Percentiles rank a stretch among this genome's conserved stretches.
phyloP scores from a whole-genome alignment of 2,888 invertebrate genomes.

The Mythimna albipuncta region DNA sequence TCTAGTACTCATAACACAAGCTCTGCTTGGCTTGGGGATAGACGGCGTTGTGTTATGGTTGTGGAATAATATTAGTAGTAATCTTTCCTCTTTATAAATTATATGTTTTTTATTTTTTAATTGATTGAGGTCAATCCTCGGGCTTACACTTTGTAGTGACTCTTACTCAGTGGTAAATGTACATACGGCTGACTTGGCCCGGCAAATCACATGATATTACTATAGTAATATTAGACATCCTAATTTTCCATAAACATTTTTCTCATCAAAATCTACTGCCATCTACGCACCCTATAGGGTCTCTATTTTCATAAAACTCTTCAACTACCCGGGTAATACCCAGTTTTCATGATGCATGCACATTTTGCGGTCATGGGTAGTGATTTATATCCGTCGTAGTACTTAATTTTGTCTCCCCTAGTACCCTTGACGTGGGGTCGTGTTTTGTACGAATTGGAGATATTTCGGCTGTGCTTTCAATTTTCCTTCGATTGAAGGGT shows the following conservation, averaged over 20 bases:
- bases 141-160: too few species aligned
- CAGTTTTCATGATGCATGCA: slow-evolving; percentile 58
- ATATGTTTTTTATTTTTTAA: too few species aligned
- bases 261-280: slow-evolving; percentile 9
- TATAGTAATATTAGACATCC: background rate
- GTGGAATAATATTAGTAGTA: too few species aligned
- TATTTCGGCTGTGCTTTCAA: slow-evolving; percentile 49
- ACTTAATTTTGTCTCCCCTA: slow-evolving; percentile 54
- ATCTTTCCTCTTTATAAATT: too few species aligned
- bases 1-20: too few species aligned
- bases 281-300: slow-evolving; percentile 2
- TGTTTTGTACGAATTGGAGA: slow-evolving; percentile 40
- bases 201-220: too few species aligned
- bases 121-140: too few species aligned
- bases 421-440: slow-evolving; percentile 41
- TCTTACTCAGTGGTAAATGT: too few species aligned
- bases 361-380: slow-evolving; percentile 55
- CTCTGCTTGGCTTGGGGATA: too few species aligned
- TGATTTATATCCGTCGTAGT: slow-evolving; percentile 55
- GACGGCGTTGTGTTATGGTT: too few species aligned
- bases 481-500: slow-evolving; percentile 55
- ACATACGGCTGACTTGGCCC: too few species aligned
- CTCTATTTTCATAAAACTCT: slow-evolving; percentile 45
- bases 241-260: background rate
- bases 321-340: slow-evolving; percentile 44